Base-by-base conservation (phyloP, 2,113 vertebrate species). In the Trichechus manatus region DNA sequence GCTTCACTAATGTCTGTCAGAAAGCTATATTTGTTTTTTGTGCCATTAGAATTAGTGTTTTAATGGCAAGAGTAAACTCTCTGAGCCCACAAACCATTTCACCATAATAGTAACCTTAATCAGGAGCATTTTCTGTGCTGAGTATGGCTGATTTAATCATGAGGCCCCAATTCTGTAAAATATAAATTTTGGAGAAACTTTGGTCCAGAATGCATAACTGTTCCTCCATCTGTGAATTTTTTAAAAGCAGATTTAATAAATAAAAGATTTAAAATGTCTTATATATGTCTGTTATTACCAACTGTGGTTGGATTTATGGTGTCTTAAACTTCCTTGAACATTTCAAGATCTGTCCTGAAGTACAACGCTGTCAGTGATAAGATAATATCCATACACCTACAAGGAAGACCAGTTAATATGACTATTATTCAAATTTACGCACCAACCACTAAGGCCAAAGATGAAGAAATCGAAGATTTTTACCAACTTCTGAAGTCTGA, bases 41-140 rank as follows among this genome's bases (percentile, higher is more conserved):
- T 50, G 11, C 47, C 56, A 56, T 88, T 96, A 47, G 23, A 93
- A 93, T 93, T 81, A 94, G 85, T 91, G 17, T 77, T 90, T 89
- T 94, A 87, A 75, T 81, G 66, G 17, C 42, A 92, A 95, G 68
- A 90, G 25, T 68, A 78, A 92, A 83, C 22, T 90, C 39, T 15
- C 61, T 75, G 25, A 44, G 5, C 10, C 44, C 13, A 70, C 39
- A 70, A 17, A 87, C 5, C 5, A 87, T 87, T 87, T 92, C 11
- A 90, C 5, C 2, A 0, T 84, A 90, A 89, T 22, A 95, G 23
- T 27, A 59, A 87, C 96, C 92, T 89, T 79, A 96, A 61, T 87
- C 44, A 90, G 17, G 29, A 93, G 5, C 9, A 68, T 92, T 94
- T 88, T 92, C 47, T 80, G 5, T 87, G 39, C 15, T 47, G 14